Conservation (phyloP, 2,113 vertebrate genomes). For the Camelus bactrianus region DNA sequence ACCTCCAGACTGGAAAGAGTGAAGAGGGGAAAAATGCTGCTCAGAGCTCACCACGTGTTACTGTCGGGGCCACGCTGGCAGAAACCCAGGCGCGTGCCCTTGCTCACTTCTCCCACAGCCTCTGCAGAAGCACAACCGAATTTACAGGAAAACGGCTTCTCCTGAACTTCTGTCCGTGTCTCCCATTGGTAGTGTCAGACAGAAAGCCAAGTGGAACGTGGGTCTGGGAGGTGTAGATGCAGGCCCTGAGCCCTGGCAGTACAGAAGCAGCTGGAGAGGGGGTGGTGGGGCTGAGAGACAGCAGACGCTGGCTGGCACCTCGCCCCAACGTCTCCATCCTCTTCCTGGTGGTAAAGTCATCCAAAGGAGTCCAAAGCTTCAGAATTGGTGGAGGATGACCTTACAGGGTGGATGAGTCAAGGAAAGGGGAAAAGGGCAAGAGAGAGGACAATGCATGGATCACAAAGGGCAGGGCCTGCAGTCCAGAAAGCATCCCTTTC, state of each 20-base stretch:
- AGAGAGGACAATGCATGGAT: not conserved
- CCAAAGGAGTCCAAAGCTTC: not conserved
- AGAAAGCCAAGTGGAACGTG: not conserved
- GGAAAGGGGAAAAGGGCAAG: not conserved
- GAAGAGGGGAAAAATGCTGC: not conserved
- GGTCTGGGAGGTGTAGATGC: not conserved
- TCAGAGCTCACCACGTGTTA: not conserved
- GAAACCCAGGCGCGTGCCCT: not conserved
- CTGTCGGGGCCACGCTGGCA: not conserved
- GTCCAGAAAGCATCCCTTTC: not conserved
- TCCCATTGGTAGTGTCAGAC: not conserved
- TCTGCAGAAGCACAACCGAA: not conserved
- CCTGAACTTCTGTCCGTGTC: not conserved
- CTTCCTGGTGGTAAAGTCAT: slow-evolving; percentile 13
- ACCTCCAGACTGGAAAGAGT: not conserved
- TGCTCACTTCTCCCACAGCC: not conserved
- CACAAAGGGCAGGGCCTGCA: not conserved
- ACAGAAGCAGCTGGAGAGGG: not conserved
- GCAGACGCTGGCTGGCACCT: not conserved
- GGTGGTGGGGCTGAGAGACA: not conserved
- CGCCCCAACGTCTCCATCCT: not conserved
- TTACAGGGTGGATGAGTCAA: not conserved
- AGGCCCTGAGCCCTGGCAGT: not conserved
- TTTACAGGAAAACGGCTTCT: not conserved
- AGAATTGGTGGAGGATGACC: not conserved